These are phyloP conservation scores for Sphaerophoria rueppellii DNA, from an alignment of 2,888 invertebrate species.

Conservation along the genomic window DNA sequence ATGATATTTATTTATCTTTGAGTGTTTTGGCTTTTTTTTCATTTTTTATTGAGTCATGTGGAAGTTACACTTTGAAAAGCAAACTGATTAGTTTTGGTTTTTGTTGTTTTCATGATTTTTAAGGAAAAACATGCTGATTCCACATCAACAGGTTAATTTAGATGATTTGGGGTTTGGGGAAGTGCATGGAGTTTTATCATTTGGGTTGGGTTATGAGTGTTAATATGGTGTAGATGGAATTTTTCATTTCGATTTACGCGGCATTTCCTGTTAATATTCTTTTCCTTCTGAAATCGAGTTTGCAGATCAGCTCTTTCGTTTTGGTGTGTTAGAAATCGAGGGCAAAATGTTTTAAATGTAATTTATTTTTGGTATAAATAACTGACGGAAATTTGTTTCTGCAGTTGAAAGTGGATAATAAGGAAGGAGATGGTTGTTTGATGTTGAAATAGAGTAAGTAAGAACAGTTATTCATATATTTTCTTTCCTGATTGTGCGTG, in stretches of 20 bases:
- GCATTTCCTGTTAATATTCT: conserved; percentile 26
- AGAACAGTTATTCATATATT: neutral
- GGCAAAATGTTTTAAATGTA: conserved; percentile 19
- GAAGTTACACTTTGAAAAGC: conserved; percentile 11
- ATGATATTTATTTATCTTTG: conserved; percentile 52
- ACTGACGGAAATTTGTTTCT: conserved; percentile 31
- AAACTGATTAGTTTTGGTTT: conserved; percentile 20
- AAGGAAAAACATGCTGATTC: neutral
- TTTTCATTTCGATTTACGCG: neutral
- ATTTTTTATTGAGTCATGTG: conserved; percentile 59
- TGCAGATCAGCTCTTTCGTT: conserved; percentile 34
- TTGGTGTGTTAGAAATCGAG: conserved; percentile 34
- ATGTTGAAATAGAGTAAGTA: neutral
- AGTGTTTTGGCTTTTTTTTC: conserved; percentile 21
- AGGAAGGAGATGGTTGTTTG: neutral
- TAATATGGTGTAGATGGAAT: neutral
- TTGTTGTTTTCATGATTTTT: neutral
- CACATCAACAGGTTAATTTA: conserved; percentile 6
- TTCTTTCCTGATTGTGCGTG: neutral
- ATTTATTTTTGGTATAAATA: conserved; percentile 8
- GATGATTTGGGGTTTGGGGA: conserved; percentile 22
- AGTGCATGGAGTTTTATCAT: neutral
- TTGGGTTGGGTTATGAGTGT: conserved; percentile 11
- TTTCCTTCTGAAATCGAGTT: conserved; percentile 22
- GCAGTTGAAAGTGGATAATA: neutral